These are phyloP conservation scores for Hydroisotoma schaefferi DNA, from an alignment of 2,888 invertebrate species.

Conservation along the genomic window DNA sequence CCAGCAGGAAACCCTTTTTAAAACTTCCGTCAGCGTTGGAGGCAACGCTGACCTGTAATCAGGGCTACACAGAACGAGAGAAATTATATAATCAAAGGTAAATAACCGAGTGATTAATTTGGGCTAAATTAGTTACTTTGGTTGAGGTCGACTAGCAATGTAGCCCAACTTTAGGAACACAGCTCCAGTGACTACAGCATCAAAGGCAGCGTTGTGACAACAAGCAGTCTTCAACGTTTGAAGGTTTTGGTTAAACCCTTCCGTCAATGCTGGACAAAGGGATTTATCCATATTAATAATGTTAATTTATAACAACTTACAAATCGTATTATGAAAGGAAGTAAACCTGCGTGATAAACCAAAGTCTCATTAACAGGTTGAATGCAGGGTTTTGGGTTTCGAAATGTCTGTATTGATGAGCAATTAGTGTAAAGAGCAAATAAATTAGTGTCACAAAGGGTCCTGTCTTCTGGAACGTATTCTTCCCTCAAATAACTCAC, in stretches of 20 bases:
- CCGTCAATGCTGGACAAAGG: slow-evolving; percentile 14
- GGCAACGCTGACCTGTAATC: slow-evolving; percentile 11
- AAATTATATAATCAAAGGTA: not conserved
- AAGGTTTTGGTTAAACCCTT: slow-evolving; percentile 25
- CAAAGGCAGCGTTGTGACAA: slow-evolving; percentile 77
- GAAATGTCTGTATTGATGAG: slow-evolving; percentile 37
- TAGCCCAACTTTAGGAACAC: slow-evolving; percentile 66
- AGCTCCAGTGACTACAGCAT: slow-evolving; percentile 72
- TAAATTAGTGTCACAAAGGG: slow-evolving; percentile 27
- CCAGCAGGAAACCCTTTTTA: slow-evolving; percentile 50
- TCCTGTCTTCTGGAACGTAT: slow-evolving; percentile 14
- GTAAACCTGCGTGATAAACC: slow-evolving; percentile 22
- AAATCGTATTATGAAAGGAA: slow-evolving; percentile 2
- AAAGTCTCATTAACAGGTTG: slow-evolving; percentile 23
- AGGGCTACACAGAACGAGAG: slow-evolving; percentile 16
- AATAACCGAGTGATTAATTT: not conserved
- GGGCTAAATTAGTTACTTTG: slow-evolving; percentile 51
- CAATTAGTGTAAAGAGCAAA: slow-evolving; percentile 37
- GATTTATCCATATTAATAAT: not conserved
- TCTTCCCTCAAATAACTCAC: slow-evolving; percentile 51
- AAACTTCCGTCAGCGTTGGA: slow-evolving; percentile 26
- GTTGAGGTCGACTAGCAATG: slow-evolving; percentile 58
- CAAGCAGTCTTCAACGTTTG: slow-evolving; percentile 21
- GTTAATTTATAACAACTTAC: not conserved
- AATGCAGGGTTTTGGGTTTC: slow-evolving; percentile 52